Evolutionary conservation across 2,888 invertebrate genomes (phyloP).

Genomic region (Hololepta plana): DNA sequence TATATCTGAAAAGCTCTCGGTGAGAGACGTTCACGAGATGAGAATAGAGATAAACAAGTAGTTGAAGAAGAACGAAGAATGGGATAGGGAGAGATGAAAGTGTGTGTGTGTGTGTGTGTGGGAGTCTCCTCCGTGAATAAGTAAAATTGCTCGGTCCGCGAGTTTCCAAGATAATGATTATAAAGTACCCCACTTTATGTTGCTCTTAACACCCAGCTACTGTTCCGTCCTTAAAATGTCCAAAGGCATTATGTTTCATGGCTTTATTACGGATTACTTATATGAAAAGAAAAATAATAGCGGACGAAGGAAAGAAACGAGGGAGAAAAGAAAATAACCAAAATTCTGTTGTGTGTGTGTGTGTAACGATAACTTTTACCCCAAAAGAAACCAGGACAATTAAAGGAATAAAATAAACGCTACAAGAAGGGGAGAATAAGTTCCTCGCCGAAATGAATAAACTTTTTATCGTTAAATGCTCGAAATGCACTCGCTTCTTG

Average conservation of each 20-base stretch:
- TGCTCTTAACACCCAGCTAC: conserved; percentile 18
- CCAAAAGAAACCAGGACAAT: no score
- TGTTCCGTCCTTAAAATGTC: conserved; percentile 16
- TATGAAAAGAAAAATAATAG: conserved; percentile 9
- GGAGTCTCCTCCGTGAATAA: conserved; percentile 8
- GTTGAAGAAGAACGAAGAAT: background rate
- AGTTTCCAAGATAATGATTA: conserved; percentile 20
- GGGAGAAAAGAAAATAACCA: no score
- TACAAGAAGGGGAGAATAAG: no score
- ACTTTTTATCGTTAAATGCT: no score
- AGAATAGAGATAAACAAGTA: no score
- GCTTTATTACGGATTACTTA: conserved; percentile 13
- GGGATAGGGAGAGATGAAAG: background rate
- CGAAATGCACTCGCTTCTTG: no score
- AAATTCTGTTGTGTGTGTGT: conserved; percentile 1
- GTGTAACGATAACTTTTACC: no score
- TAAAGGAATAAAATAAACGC: no score
- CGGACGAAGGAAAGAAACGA: no score
- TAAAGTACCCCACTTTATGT: conserved; percentile 21
- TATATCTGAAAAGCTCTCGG: conserved; percentile 2
- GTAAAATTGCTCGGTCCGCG: conserved; percentile 17
- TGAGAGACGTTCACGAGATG: no score
- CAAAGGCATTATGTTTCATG: conserved; percentile 17
- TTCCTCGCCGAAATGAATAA: no score
- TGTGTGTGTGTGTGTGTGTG: no score